Conservation (phyloP, 2,113 vertebrate species). For the Hippolais icterina region DNA sequence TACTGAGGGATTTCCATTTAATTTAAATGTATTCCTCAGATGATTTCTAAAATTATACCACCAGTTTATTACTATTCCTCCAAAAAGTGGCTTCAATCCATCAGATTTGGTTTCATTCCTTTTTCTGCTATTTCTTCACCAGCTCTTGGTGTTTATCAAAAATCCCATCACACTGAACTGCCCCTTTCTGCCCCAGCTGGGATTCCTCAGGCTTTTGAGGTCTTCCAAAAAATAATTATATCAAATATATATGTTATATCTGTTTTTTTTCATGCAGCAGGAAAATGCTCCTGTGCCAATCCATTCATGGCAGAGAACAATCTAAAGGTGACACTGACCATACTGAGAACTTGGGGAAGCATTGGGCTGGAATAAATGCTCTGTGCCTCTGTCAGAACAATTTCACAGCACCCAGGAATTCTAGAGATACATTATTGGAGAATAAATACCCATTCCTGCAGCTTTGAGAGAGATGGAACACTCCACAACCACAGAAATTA, state of each 20-base stretch:
- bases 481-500: neutral
- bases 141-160: neutral
- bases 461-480: neutral
- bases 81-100: neutral
- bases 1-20: neutral
- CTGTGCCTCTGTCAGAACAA: neutral
- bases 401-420: rapidly evolving
- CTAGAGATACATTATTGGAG: neutral
- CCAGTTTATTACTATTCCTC: neutral
- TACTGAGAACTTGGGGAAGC: neutral
- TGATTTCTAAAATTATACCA: neutral
- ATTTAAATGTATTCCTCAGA: neutral
- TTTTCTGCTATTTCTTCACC: neutral
- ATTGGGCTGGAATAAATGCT: neutral
- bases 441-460: neutral
- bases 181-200: neutral
- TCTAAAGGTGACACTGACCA: neutral
- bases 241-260: neutral
- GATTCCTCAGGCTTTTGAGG: neutral
- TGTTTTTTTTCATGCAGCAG: neutral
- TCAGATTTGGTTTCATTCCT: neutral
- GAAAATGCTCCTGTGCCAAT: neutral
- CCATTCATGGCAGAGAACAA: neutral
- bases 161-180: neutral
- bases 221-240: neutral